Base-by-base conservation (phyloP, 2,113 vertebrate genomes). In the Grus americana region DNA sequence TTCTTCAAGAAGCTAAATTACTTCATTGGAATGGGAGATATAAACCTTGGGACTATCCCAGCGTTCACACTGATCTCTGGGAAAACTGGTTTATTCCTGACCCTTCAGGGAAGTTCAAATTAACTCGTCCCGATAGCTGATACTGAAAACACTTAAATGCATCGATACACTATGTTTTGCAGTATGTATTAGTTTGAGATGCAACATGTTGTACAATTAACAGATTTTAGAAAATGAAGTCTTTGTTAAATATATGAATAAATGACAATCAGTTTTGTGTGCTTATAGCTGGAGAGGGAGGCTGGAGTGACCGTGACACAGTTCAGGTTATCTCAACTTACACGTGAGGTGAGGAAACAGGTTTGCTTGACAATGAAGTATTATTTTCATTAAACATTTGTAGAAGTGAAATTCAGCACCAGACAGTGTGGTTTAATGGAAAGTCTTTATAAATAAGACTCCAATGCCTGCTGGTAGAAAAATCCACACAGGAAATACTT, bases 21-120 rank as follows among this genome's bases (percentile, higher is more conserved):
- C 98, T 99, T 88, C 99, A 99, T 88, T 99, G 99, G 99, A 99
- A 99, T 11, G 99, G 99, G 80, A 98, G 98, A 38, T 99, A 99
- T 42, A 99, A 99, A 75, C 99, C 99, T 6, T 99, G 99, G 99
- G 98, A 98, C 62, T 98, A 98, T 44, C 98, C 99, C 11, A 98
- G 98, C 12, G 98, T 98, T 67, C 99, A 99, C 97, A 95, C 97
- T 10, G 98, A 99, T 47, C 97, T 99, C 55, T 99, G 99, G 99
- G 98, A 99, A 96, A 99, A 95, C 94, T 99, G 99, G 99, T 99
- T 99, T 95, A 97, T 99, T 83, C 99, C 99, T 38, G 99, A 99
- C 95, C 99, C 99, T 46, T 98, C 98, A 29, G 98, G 98, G 73
- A 98, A 94, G 86, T 99, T 99, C 97, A 98, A 98, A 86, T 94